A percentile compares a stretch with the other conserved stretches of the same genome.
Evolutionary conservation across 30 jellyfish, hydroid and myxozoan species (phyloP).

Genomic region (Rhopilema esculentum): DNA sequence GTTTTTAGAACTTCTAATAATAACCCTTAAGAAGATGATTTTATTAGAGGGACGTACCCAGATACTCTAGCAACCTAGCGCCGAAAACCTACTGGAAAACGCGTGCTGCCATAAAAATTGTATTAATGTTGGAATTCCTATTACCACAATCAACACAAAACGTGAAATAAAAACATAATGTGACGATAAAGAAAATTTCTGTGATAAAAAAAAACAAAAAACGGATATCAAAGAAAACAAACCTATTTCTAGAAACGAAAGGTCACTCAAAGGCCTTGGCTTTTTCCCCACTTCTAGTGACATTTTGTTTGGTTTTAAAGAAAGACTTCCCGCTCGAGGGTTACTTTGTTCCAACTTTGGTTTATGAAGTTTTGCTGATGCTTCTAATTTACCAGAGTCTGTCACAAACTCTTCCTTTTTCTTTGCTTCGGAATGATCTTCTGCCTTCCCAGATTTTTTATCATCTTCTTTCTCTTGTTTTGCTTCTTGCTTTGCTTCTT

Average conservation of each 20-base stretch:
- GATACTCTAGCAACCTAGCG: too few species aligned
- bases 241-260: conserved; percentile 10
- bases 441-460: neutral
- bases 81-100: too few species aligned
- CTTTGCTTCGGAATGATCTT: neutral
- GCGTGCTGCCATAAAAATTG: too few species aligned
- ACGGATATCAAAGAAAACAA: too few species aligned
- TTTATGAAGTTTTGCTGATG: neutral
- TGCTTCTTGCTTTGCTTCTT: neutral
- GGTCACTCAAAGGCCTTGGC: conserved; percentile 50
- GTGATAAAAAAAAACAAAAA: too few species aligned
- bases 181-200: too few species aligned
- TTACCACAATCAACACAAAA: too few species aligned
- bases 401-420: neutral
- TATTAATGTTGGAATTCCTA: too few species aligned
- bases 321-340: conserved; percentile 32
- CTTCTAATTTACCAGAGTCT: neutral
- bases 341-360: conserved; percentile 27
- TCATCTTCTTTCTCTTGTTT: neutral
- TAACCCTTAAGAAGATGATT: too few species aligned
- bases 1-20: too few species aligned
- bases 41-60: too few species aligned
- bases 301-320: conserved; percentile 28
- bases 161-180: too few species aligned
- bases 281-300: conserved; percentile 15